Percentiles rank a stretch among this genome's conserved stretches.
Conservation (phyloP, 2,113 vertebrate genomes). For the Seriola quinqueradiata region DNA sequence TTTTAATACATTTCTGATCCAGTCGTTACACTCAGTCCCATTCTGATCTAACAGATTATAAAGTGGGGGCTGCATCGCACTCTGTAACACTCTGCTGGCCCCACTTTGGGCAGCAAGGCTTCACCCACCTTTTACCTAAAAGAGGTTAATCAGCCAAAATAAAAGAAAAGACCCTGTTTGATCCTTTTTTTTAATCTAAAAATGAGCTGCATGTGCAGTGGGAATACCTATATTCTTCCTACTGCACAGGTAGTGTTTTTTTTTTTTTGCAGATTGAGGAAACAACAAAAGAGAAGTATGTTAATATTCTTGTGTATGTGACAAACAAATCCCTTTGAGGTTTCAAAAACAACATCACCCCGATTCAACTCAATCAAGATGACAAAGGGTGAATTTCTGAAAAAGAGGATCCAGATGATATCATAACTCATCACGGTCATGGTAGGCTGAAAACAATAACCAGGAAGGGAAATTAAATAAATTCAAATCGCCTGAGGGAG, state of each 20-base stretch:
- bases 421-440: slow-evolving; percentile 1
- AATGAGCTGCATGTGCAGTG: neutral
- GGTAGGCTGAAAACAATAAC: slow-evolving; percentile 18
- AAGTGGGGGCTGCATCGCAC: neutral
- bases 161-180: neutral
- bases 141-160: neutral
- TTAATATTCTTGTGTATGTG: neutral
- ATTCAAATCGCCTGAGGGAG: slow-evolving; percentile 16
- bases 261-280: neutral
- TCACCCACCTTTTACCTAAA: neutral
- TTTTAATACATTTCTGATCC: neutral
- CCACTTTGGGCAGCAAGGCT: neutral
- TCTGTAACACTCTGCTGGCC: neutral
- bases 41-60: neutral
- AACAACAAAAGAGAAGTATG: neutral
- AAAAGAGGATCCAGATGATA: slow-evolving; percentile 5
- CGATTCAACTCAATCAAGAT: neutral
- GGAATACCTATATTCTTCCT: neutral
- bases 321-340: neutral
- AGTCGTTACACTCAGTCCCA: neutral
- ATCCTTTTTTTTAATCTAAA: neutral
- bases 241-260: neutral
- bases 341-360: neutral
- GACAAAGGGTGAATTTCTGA: neutral
- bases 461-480: neutral